These are phyloP conservation scores for Netelia inedita DNA, from an alignment of 2,888 invertebrate genomes.

Conservation along the genomic window DNA sequence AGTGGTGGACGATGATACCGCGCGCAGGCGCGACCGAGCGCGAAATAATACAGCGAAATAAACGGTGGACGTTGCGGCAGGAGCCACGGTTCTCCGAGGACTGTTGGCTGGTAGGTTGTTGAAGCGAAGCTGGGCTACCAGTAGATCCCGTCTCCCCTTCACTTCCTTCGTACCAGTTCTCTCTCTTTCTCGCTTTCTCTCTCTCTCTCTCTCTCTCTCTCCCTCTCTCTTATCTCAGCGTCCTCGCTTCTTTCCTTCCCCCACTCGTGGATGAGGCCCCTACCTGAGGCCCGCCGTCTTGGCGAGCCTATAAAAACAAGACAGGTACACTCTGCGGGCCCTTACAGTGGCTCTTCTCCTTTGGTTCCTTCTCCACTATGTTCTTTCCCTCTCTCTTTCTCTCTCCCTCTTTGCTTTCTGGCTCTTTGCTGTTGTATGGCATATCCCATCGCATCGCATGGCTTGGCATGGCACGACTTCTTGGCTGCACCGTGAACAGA, in stretches of 20 bases:
- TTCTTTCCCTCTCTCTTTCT: constrained; percentile 56
- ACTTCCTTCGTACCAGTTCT: constrained; percentile 73
- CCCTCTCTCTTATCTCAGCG: constrained; percentile 68
- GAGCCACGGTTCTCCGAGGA: constrained; percentile 82
- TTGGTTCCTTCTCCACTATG: constrained; percentile 77
- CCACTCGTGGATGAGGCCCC: constrained; percentile 68
- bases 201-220: constrained; percentile 70
- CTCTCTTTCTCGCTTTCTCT: constrained; percentile 67
- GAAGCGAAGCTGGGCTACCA: constrained; percentile 78
- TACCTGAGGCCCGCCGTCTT: constrained; percentile 81
- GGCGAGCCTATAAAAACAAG: constrained; percentile 85
- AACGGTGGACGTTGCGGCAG: constrained; percentile 69
- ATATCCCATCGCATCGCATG: constrained; percentile 69
- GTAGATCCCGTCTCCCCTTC: constrained; percentile 72
- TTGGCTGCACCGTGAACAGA: constrained; percentile 67
- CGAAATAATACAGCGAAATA: constrained; percentile 57
- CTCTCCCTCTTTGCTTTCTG: constrained; percentile 27
- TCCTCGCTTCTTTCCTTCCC: constrained; percentile 73
- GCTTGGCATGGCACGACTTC: constrained; percentile 66
- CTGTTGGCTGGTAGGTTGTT: constrained; percentile 79
- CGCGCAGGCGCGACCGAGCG: constrained; percentile 39
- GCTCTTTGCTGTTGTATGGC: constrained; percentile 60
- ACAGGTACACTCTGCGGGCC: constrained; percentile 84
- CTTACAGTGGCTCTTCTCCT: constrained; percentile 84
- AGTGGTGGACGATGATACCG: constrained; percentile 20